Percentiles rank a stretch among this genome's conserved stretches.
These are phyloP conservation scores for Plestiodon gilberti DNA, from an alignment of 2,113 vertebrate genomes.

Conservation along the genomic window DNA sequence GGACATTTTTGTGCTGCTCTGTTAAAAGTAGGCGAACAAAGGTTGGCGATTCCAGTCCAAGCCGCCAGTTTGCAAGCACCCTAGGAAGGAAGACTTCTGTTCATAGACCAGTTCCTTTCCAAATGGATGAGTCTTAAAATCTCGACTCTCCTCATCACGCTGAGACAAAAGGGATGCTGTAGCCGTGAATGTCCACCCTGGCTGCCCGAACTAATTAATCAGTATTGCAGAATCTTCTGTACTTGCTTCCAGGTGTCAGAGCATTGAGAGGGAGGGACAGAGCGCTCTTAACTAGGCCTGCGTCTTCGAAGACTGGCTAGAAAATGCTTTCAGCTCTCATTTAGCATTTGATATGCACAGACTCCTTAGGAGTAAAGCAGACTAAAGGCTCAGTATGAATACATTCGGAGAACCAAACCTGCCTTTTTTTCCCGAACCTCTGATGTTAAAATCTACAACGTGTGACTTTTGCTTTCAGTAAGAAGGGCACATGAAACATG, in stretches of 20 bases:
- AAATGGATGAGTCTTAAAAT: neutral
- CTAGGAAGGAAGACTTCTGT: neutral
- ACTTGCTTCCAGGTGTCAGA: neutral
- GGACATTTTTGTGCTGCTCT: no score
- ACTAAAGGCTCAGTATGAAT: neutral
- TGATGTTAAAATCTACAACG: neutral
- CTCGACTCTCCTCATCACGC: neutral
- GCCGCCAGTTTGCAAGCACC: neutral
- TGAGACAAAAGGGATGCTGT: conserved; percentile 5
- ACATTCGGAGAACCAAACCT: neutral
- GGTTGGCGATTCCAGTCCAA: no score
- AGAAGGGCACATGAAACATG: neutral
- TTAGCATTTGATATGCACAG: neutral
- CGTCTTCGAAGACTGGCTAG: neutral
- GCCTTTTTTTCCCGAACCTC: neutral
- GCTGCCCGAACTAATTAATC: conserved; percentile 6
- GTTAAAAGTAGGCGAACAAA: neutral
- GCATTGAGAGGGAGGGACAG: neutral
- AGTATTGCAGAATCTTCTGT: neutral
- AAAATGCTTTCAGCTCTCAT: neutral
- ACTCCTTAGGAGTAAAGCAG: neutral
- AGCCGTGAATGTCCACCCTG: neutral
- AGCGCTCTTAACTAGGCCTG: neutral
- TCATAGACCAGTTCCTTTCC: neutral
- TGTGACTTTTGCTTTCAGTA: neutral